phyloP scores from a whole-genome alignment of 2,888 invertebrate species.

The Zygothrica quintamaculata region DNA sequence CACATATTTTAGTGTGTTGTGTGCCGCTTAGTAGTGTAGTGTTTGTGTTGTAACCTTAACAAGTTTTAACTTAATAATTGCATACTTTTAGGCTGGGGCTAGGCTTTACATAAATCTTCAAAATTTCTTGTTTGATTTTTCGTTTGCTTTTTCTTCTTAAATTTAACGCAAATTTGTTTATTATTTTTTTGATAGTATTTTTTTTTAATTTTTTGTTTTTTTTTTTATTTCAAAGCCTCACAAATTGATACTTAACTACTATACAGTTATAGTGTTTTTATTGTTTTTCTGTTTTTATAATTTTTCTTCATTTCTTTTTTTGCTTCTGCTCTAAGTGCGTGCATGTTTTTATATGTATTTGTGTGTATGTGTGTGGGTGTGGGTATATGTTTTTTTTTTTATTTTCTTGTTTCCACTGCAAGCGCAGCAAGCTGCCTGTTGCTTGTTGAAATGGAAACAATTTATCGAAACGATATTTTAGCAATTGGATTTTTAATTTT shows the following conservation, averaged over 20 bases:
- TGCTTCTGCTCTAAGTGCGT: too few relatives aligned
- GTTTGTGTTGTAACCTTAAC: slow-evolving; percentile 54
- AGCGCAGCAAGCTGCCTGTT: not conserved
- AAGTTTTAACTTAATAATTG: slow-evolving; percentile 74
- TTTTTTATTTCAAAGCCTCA: slow-evolving; percentile 28
- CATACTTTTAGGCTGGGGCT: slow-evolving; percentile 80
- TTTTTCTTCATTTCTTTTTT: slow-evolving; percentile 15
- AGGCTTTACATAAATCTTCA: slow-evolving; percentile 69
- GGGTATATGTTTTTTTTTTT: not conserved
- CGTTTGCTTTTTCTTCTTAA: slow-evolving; percentile 15
- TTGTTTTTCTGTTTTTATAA: slow-evolving; percentile 22
- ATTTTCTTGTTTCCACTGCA: slow-evolving; percentile 1
- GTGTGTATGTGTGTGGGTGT: slow-evolving; percentile 1
- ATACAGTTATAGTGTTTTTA: slow-evolving; percentile 48
- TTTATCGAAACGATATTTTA: too few relatives aligned
- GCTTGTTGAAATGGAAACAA: slow-evolving; percentile 6
- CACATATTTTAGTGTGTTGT: slow-evolving; percentile 18
- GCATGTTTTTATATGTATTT: too few relatives aligned
- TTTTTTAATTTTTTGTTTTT: not conserved
- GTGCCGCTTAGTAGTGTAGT: slow-evolving; percentile 17
- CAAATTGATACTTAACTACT: slow-evolving; percentile 47
- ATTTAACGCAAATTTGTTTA: slow-evolving; percentile 32
- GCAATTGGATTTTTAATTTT: slow-evolving; percentile 14
- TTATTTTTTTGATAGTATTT: too few relatives aligned
- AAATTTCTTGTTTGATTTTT: slow-evolving; percentile 73